phyloP scores from a whole-genome alignment of 2,797 vertebrate species.

The Gallirallus australis region DNA sequence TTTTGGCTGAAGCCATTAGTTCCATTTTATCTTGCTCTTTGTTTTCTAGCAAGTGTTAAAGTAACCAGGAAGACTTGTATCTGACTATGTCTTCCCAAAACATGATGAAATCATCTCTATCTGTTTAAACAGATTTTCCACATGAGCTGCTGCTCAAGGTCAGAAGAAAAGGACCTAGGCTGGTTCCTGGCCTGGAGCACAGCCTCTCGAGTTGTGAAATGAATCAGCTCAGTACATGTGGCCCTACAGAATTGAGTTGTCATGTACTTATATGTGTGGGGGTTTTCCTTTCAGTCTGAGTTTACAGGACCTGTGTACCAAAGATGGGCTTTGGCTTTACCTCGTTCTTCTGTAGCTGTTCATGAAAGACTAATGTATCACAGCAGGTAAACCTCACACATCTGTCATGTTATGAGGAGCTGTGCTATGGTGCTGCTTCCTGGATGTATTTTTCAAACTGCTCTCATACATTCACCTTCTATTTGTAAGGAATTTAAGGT shows the following conservation, averaged over 20 bases:
- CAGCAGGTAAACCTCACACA: not conserved
- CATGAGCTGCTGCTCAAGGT: not conserved
- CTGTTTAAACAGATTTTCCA: slow-evolving; percentile 12
- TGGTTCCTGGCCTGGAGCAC: not conserved
- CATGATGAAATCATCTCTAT: not conserved
- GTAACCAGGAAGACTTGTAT: slow-evolving; percentile 16
- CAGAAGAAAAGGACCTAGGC: not conserved
- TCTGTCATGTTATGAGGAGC: not conserved
- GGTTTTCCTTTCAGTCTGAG: not conserved
- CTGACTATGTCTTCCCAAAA: slow-evolving; percentile 28
- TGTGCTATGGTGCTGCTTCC: not conserved
- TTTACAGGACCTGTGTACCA: not conserved
- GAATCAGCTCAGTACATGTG: not conserved
- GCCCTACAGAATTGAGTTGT: not conserved
- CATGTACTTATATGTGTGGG: not conserved
- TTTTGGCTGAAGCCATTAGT: slow-evolving; percentile 46
- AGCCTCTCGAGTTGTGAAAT: not conserved
- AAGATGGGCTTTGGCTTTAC: not conserved
- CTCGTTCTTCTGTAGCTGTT: not conserved
- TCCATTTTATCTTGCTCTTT: slow-evolving; percentile 53
- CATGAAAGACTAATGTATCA: not conserved
- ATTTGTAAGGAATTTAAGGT: not conserved
- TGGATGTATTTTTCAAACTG: not conserved
- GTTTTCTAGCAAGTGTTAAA: slow-evolving; percentile 51
- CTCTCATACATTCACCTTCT: not conserved